phyloP scores from a whole-genome alignment of 2,888 invertebrate genomes.

The Amblyjoppa proteus region DNA sequence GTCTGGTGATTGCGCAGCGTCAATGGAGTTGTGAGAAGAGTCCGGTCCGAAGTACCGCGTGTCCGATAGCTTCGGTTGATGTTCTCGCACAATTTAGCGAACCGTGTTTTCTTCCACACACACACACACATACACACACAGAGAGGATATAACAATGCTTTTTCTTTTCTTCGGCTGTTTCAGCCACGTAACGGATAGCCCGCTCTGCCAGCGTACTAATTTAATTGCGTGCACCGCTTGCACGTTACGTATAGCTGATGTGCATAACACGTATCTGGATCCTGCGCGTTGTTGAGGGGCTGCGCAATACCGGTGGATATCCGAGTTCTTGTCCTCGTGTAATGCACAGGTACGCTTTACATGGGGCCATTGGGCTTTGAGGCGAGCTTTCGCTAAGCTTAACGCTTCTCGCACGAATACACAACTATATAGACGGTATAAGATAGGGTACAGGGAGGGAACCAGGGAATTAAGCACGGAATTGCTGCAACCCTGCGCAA shows the following conservation, averaged over 20 bases:
- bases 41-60: slow-evolving; percentile 22
- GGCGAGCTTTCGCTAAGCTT: background rate
- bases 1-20: background rate
- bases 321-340: background rate
- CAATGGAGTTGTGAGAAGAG: slow-evolving; percentile 14
- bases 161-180: background rate
- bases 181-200: slow-evolving; percentile 41
- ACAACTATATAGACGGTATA: background rate
- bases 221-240: slow-evolving; percentile 43
- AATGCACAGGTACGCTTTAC: background rate
- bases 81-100: background rate
- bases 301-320: background rate
- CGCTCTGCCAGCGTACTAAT: slow-evolving; percentile 34
- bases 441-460: background rate
- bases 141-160: background rate
- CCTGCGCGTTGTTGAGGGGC: background rate
- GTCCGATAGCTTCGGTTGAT: slow-evolving; percentile 42
- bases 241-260: slow-evolving; percentile 5
- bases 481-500: background rate
- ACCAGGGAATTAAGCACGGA: background rate
- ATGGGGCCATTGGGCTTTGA: background rate
- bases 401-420: background rate
- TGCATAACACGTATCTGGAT: slow-evolving; percentile 11
- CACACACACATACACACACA: no score
- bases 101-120: background rate